Base-by-base conservation (phyloP, 2,797 vertebrate genomes). In the Lepus oiostolus region DNA sequence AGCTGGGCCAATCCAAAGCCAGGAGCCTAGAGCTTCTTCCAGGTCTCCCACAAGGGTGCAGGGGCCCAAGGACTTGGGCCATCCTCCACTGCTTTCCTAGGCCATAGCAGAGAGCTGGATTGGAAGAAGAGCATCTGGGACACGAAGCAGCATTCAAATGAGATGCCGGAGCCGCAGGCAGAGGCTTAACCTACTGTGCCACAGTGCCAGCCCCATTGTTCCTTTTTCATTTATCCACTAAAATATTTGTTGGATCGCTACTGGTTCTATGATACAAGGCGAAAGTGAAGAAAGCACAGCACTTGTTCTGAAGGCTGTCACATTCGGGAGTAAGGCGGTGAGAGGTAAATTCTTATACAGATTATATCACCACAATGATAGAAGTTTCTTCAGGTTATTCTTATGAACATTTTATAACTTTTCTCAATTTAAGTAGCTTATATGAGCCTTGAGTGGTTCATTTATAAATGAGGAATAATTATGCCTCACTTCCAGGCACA, bases 391-490 rank as follows among this genome's bases (percentile, higher is more conserved):
- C 22, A 85, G 32, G n/a, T 85, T 75, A 63, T 72, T 75, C 30
- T 83, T 63, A 76, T 42, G 70, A 75, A 87, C 42, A 77, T 38
- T 38, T 86, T 81, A 54, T 65, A 63, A 77, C 2, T 26, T 85
- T 82, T 82, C 52, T 76, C 32, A 86, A 52, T 62, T 47, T 76
- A 95, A 80, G 58, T 85, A 81, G 35, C 54, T n/a, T 76, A 22
- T 75, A 50, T 70, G 76, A 93, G 24, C 30, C 54, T 65, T 87
- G 32, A 63, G 35, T 58, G 77, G 63, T 87, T 83, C 30, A 77
- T 87, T 72, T 32, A 35, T 81, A 90, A 90, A 22, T 83, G 28
- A 88, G 65, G 63, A 79, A 84, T 84, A 84, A 60, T 84, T 93
- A 65, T 60, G 87, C 30, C 21, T 91, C 30, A 65, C 19, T 90